A percentile compares a stretch with the other conserved stretches of the same genome.
These are phyloP conservation scores for Numida meleagris DNA, from an alignment of 2,113 vertebrate species.

Conservation along the genomic window DNA sequence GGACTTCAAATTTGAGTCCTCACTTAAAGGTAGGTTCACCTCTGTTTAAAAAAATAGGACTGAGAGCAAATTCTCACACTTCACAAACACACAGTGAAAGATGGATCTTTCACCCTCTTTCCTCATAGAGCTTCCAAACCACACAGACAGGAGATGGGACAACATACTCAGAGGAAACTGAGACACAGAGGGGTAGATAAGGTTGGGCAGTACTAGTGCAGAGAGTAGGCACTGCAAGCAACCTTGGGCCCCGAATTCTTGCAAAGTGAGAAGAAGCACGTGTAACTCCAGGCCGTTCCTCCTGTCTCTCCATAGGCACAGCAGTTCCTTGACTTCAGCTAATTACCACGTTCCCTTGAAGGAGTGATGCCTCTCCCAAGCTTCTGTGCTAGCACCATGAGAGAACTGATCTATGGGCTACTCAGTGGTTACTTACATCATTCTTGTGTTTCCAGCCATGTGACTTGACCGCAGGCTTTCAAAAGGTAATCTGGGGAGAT, in stretches of 20 bases:
- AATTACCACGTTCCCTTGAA: not conserved
- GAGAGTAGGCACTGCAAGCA: not conserved
- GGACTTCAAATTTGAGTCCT: not conserved
- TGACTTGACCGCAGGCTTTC: conserved; percentile 43
- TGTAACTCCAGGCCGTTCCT: not conserved
- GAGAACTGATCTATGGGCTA: not conserved
- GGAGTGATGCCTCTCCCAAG: not conserved
- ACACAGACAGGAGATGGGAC: not conserved
- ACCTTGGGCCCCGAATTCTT: not conserved
- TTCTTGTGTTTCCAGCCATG: not conserved
- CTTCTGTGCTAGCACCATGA: not conserved
- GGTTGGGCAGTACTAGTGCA: not conserved
- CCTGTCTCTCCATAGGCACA: not conserved
- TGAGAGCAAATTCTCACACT: not conserved
- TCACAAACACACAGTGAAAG: not conserved
- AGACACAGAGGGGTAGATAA: not conserved
- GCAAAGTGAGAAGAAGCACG: not conserved
- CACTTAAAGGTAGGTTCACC: not conserved
- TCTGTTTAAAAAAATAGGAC: not conserved
- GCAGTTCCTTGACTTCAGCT: not conserved
- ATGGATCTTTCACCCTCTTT: not conserved
- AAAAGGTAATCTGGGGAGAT: conserved; percentile 59
- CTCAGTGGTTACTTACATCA: conserved; percentile 54
- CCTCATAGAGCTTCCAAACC: not conserved
- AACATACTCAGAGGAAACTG: not conserved